Percentiles rank a stretch among this genome's conserved stretches.
These are phyloP conservation scores for Trichosurus vulpecula DNA, from an alignment of 2,797 vertebrate genomes.

Conservation along the genomic window DNA sequence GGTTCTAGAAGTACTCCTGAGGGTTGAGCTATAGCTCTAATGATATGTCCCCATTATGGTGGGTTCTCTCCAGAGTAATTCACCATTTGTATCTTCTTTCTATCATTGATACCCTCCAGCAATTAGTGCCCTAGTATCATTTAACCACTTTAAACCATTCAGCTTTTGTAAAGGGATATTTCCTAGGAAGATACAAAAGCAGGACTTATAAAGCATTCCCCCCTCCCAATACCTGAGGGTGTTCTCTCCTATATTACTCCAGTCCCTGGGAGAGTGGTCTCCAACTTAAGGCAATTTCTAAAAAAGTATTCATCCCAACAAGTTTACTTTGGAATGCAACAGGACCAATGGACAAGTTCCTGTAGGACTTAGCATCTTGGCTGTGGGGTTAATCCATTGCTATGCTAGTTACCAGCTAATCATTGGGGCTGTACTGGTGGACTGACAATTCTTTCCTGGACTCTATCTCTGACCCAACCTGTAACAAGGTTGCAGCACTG, in stretches of 20 bases:
- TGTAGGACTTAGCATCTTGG: not conserved
- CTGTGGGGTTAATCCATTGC: not conserved
- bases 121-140: not conserved
- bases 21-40: not conserved
- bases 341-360: not conserved
- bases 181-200: not conserved
- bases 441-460: not conserved
- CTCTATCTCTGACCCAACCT: not conserved
- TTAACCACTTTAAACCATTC: not conserved
- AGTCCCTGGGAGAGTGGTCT: not conserved
- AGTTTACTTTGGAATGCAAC: not conserved
- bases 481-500: not conserved
- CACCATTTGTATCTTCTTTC: not conserved
- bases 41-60: not conserved
- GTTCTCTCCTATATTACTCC: not conserved
- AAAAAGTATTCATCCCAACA: not conserved
- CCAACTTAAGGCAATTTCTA: not conserved
- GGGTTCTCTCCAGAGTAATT: not conserved
- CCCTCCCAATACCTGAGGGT: not conserved
- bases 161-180: not conserved
- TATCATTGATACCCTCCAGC: not conserved
- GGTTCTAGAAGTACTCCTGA: not conserved
- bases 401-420: not conserved
- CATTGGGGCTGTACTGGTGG: not conserved
- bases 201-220: not conserved